phyloP scores from a whole-genome alignment of 2,888 invertebrate genomes.

The Agonopterix subpropinquella region DNA sequence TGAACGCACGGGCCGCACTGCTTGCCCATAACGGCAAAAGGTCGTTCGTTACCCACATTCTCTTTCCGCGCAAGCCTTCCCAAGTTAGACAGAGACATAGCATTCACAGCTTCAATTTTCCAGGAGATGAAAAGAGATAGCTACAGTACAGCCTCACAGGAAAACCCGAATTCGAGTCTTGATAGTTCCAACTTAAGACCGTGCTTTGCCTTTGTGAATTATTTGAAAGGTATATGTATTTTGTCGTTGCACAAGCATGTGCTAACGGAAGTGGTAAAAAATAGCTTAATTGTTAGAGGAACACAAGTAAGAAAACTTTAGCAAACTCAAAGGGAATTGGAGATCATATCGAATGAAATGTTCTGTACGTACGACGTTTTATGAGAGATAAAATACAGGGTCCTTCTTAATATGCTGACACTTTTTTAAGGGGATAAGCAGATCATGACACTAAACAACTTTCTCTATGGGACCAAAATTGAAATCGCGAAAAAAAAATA shows the following conservation, averaged over 20 bases:
- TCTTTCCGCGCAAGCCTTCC: constrained; percentile 76
- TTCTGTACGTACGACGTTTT: too few relatives aligned
- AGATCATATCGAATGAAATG: too few relatives aligned
- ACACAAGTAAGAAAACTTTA: too few relatives aligned
- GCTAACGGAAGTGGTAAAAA: constrained; percentile 48
- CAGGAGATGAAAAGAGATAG: constrained; percentile 37
- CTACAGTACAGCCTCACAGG: constrained; percentile 53
- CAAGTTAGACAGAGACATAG: constrained; percentile 55
- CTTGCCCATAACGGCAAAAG: constrained; percentile 70
- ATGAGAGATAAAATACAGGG: too few relatives aligned
- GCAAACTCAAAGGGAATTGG: too few relatives aligned
- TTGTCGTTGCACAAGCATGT: constrained; percentile 57
- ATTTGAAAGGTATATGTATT: constrained; percentile 60
- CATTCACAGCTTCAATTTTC: constrained; percentile 24
- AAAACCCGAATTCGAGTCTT: constrained; percentile 71
- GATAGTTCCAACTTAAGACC: constrained; percentile 69
- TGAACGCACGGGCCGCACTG: constrained; percentile 72
- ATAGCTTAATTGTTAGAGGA: constrained; percentile 36
- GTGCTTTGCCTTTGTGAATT: constrained; percentile 68
- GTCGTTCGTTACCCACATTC: constrained; percentile 75
- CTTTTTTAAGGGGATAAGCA: too few relatives aligned
- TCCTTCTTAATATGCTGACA: too few relatives aligned
- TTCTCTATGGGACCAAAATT: too few relatives aligned
- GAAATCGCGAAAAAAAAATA: too few relatives aligned
- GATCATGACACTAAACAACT: too few relatives aligned